Evolutionary conservation across 2,888 invertebrate genomes (phyloP).

Genomic region (Osedax frankpressi): DNA sequence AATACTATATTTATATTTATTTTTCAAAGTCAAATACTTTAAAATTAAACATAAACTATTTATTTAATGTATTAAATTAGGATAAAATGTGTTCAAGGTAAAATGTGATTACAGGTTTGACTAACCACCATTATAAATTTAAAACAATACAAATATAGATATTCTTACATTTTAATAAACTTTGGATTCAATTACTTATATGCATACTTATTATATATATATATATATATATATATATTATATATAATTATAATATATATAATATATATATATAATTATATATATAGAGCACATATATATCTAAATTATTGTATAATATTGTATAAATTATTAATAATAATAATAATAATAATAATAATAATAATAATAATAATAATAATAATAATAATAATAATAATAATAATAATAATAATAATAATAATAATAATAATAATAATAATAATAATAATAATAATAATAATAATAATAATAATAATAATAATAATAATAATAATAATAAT

Average conservation of each 20-base stretch:
- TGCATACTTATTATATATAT: not conserved
- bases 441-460: not conserved
- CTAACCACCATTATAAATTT: no score
- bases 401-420: not conserved
- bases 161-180: no score
- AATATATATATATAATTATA: not conserved
- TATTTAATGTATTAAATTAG: no score
- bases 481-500: not conserved
- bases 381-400: not conserved
- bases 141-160: no score
- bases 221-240: not conserved
- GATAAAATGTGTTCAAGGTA: no score
- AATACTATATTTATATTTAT: no score
- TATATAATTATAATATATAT: not conserved
- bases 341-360: conserved; percentile 1
- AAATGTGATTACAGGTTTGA: no score
- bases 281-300: not conserved
- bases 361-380: not conserved
- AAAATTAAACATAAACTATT: no score
- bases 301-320: no score
- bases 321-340: not conserved
- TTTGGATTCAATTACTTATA: no score
- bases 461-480: not conserved
- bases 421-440: not conserved
- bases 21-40: no score